Base-by-base conservation (phyloP, 2,797 vertebrate species). In the Syndactyla subalaris region DNA sequence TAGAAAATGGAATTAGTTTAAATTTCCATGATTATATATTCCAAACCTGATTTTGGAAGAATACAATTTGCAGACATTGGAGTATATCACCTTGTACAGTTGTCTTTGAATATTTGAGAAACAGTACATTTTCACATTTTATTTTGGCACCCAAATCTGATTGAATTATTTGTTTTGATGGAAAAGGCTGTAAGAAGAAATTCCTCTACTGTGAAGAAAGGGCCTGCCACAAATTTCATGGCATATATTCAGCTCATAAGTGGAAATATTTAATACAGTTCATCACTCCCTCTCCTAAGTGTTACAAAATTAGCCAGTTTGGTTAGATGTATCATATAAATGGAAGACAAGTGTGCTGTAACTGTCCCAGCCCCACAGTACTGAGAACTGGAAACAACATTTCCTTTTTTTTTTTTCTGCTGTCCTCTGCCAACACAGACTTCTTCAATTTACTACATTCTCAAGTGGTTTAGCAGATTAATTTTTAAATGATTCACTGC, bases 91-190 rank as follows among this genome's bases (percentile, higher is more conserved):
- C 32, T 58, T 78, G 10, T 79, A 38, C 30, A 29, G 2, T 20
- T 82, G 22, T 15, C 11, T 83, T 85, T 52, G 36, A 62, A 48
- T 15, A 30, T 89, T 93, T 92, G 36, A 93, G 68, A 46, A 93
- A 66, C 8, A 52, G 24, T 32, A 77, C 24, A 3, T 88, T 83
- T 77, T 55, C n/a, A 48, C 10, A 29, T 87, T 94, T 87, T 83
- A 46, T 91, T 95, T 88, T 92, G 51, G 22, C 45, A 91, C 3
- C 26, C 59, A 32, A 22, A 48, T 80, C 38, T 11, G 5, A 79
- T 2, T 67, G 68, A 85, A 73, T 85, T 91, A 67, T 78, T 93
- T 93, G 43, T 95, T 93, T 81, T 87, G 79, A 81, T 65, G 51
- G 43, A 63, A 89, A 80, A 73, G 20, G 13, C 7, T 68, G 9